Evolutionary conservation across 1,140 invertebrate genomes (phyloP).

Genomic region (Protaetia brevitarsis): DNA sequence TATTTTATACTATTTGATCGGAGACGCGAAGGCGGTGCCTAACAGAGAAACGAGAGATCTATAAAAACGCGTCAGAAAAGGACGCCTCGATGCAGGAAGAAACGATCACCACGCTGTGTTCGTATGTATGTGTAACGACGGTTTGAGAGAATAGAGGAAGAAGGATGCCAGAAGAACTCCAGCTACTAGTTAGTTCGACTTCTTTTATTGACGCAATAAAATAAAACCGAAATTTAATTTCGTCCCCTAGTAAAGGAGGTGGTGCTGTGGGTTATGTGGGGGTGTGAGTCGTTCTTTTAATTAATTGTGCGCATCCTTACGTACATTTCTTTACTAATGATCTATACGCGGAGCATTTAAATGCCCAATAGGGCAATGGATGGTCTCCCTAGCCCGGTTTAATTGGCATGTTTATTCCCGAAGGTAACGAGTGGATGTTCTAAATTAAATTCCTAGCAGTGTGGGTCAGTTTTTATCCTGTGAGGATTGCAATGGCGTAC

Average conservation of each 20-base stretch:
- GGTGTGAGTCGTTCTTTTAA: not conserved
- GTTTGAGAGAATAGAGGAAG: not conserved
- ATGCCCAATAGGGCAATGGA: not conserved
- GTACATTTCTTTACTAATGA: not conserved
- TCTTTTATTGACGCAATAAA: constrained; percentile 4
- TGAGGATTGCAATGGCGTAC: too few species aligned
- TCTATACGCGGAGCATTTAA: not conserved
- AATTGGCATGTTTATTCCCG: not conserved
- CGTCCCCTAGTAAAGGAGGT: not conserved
- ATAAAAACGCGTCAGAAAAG: not conserved
- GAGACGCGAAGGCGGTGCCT: not conserved
- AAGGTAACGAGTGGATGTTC: constrained; percentile 2
- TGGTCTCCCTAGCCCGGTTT: not conserved
- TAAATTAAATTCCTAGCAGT: not conserved
- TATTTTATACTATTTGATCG: constrained; percentile 15
- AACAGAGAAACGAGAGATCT: not conserved
- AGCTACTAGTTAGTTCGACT: not conserved
- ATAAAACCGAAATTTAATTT: constrained; percentile 8
- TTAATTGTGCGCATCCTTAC: not conserved
- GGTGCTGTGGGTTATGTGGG: not conserved
- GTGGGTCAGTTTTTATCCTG: too few species aligned
- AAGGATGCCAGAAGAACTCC: not conserved
- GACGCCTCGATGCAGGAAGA: not conserved
- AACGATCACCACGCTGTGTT: too few species aligned
- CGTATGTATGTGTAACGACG: too few species aligned